Percentiles rank a stretch among this genome's conserved stretches.
phyloP scores from a whole-genome alignment of 2,888 invertebrate species.

The Drosophila melanosoma region DNA sequence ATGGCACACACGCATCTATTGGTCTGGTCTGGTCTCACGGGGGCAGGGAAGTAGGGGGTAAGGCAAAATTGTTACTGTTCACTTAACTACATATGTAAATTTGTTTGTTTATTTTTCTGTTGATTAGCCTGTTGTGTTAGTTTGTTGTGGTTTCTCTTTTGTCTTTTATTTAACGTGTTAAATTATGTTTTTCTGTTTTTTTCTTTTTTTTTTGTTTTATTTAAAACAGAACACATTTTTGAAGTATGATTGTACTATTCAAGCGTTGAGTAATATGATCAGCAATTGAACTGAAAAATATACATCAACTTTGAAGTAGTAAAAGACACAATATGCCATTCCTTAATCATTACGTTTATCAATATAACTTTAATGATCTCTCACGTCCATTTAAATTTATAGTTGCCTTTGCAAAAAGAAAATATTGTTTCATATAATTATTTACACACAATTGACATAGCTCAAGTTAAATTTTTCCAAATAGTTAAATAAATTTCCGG shows the following conservation, averaged over 20 bases:
- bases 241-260: constrained; percentile 59
- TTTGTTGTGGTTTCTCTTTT: constrained; percentile 2
- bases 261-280: constrained; percentile 44
- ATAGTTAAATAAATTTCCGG: not conserved
- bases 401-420: not conserved
- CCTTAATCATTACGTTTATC: not conserved
- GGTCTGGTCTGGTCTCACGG: not conserved
- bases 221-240: constrained; percentile 41
- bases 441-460: constrained; percentile 50
- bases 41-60: not conserved
- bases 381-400: not conserved
- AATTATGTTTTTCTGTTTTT: not conserved
- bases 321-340: constrained; percentile 1
- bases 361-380: not conserved
- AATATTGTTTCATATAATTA: constrained; percentile 20
- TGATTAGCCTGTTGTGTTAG: constrained; percentile 35
- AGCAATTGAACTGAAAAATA: constrained; percentile 25
- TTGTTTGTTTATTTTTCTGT: constrained; percentile 12
- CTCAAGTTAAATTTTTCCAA: not conserved
- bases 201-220: not conserved
- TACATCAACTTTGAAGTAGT: constrained; percentile 11
- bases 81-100: constrained; percentile 31
- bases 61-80: constrained; percentile 1
- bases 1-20: constrained; percentile 47
- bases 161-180: constrained; percentile 13